phyloP scores from a whole-genome alignment of 2,797 vertebrate species.

The Merluccius polli region DNA sequence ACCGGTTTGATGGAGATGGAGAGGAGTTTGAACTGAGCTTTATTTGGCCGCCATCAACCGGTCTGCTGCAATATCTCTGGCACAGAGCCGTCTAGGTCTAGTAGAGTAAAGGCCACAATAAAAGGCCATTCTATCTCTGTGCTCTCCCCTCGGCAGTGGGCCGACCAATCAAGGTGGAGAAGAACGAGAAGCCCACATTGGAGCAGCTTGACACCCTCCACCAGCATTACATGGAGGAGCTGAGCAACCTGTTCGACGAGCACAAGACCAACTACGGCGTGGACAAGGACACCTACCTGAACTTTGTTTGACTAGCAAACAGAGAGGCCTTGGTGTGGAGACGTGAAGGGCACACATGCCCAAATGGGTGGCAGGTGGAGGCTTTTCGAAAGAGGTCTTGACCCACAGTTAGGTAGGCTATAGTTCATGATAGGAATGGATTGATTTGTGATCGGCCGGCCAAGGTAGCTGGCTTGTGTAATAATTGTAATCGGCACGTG shows the following conservation, averaged over 20 bases:
- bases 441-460: background rate
- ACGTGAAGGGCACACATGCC: no score
- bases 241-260: conserved; percentile 84
- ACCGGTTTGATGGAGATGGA: no score
- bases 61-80: conserved; percentile 3
- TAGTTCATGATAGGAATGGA: background rate
- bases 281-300: conserved; percentile 78
- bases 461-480: background rate
- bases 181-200: conserved; percentile 64
- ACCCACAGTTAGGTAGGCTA: background rate
- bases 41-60: background rate
- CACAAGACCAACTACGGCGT: conserved; percentile 84
- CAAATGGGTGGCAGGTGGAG: background rate
- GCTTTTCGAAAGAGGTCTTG: background rate
- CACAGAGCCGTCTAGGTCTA: background rate
- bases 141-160: conserved; percentile 77
- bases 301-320: conserved; percentile 69
- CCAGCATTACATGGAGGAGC: conserved; percentile 78
- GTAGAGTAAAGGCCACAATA: background rate
- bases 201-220: conserved; percentile 82
- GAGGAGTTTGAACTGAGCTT: background rate
- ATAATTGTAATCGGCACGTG: background rate
- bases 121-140: background rate
- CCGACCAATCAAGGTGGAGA: conserved; percentile 81
- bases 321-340: background rate